phyloP scores from a whole-genome alignment of 2,888 invertebrate genomes.

The Tribolium freemani region DNA sequence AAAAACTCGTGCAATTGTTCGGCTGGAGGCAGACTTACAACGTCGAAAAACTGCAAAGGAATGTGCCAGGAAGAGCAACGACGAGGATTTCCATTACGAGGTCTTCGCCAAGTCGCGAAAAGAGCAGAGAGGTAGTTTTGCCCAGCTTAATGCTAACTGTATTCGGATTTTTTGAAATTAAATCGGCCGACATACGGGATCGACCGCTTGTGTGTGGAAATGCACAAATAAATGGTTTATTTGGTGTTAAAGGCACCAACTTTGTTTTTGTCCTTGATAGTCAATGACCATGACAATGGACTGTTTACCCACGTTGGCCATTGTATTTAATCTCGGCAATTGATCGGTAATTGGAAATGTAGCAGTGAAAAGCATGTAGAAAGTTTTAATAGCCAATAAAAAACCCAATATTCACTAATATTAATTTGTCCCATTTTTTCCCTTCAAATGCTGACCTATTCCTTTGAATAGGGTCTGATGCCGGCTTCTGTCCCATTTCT shows the following conservation, averaged over 20 bases:
- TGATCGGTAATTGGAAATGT: neutral
- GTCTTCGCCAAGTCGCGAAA: constrained; percentile 56
- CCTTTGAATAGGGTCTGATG: neutral
- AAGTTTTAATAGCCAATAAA: neutral
- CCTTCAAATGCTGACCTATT: neutral
- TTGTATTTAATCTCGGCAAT: neutral
- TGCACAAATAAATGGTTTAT: neutral
- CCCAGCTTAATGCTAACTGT: neutral
- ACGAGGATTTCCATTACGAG: constrained; percentile 69
- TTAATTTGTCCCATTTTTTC: too few relatives aligned
- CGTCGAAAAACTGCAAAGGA: constrained; percentile 82
- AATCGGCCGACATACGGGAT: constrained; percentile 15
- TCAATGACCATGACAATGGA: constrained; percentile 19
- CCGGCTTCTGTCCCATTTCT: neutral
- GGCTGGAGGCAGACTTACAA: constrained; percentile 87
- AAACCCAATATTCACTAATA: too few relatives aligned
- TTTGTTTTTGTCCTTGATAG: constrained; percentile 29
- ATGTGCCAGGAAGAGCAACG: constrained; percentile 69
- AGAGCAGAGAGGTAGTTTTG: constrained; percentile 14
- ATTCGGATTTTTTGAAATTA: neutral
- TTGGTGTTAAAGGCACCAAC: neutral
- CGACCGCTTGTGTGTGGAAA: neutral
- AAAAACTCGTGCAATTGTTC: constrained; percentile 82
- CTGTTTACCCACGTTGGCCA: neutral
- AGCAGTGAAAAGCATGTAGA: neutral